These are phyloP conservation scores for Selenia dentaria DNA, from an alignment of 2,888 invertebrate species.

Conservation along the genomic window DNA sequence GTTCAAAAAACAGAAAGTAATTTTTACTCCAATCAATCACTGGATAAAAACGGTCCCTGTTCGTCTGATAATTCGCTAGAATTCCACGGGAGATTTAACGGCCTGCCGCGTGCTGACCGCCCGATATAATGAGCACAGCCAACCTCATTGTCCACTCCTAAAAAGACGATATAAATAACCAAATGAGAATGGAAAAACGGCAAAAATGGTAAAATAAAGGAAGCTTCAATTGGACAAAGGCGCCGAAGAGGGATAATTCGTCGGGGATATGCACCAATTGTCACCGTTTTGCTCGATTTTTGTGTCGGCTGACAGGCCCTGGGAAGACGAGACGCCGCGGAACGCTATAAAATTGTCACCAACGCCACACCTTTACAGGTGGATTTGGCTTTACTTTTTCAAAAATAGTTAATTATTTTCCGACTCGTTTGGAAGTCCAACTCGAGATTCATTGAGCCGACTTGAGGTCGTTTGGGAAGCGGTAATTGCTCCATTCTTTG, in stretches of 20 bases:
- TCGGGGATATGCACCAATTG: slow-evolving; percentile 83
- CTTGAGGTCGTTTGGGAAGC: slow-evolving; percentile 22
- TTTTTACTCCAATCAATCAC: slow-evolving; percentile 82
- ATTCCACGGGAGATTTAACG: slow-evolving; percentile 81
- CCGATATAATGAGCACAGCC: slow-evolving; percentile 75
- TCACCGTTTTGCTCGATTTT: slow-evolving; percentile 78
- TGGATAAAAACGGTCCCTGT: slow-evolving; percentile 71
- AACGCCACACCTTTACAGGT: slow-evolving; percentile 30
- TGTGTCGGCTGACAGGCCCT: slow-evolving; percentile 60
- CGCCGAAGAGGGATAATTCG: slow-evolving; percentile 82
- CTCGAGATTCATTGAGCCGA: slow-evolving; percentile 23
- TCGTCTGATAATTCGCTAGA: slow-evolving; percentile 80
- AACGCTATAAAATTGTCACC: slow-evolving; percentile 72
- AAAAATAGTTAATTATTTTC: slow-evolving; percentile 37
- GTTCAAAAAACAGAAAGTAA: slow-evolving; percentile 73
- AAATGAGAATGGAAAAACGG: slow-evolving; percentile 83
- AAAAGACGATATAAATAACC: slow-evolving; percentile 82
- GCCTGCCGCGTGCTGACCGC: slow-evolving; percentile 72
- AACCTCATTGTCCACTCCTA: slow-evolving; percentile 64
- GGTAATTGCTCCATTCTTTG: slow-evolving; percentile 24
- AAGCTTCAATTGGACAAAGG: slow-evolving; percentile 81
- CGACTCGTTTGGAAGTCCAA: slow-evolving; percentile 21
- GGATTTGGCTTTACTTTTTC: slow-evolving; percentile 27
- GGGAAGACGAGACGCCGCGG: slow-evolving; percentile 50
- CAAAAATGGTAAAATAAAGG: slow-evolving; percentile 82